Base-by-base conservation (phyloP, 2,113 vertebrate genomes). In the Macaca nemestrina region DNA sequence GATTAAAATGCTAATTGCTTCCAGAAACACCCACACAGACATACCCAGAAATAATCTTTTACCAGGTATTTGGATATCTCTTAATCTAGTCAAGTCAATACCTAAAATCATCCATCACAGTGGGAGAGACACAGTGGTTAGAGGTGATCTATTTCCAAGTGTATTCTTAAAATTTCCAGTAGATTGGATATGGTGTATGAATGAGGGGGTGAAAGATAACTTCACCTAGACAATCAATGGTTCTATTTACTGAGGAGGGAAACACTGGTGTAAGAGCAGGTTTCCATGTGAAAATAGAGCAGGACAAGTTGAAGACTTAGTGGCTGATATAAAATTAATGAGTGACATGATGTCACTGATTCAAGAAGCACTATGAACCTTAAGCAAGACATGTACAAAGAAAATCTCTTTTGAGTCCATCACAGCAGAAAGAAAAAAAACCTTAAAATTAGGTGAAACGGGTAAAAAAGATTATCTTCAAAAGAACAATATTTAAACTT, bases 401-500 rank as follows among this genome's bases (percentile, higher is more conserved):
- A 79, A 90, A 96, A 86, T 78, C 16, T 67, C 38, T 93, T 76
- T 70, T 9, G 55, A 8, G 35, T n/a, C 35, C 16, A 83, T 16
- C 25, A 72, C 18, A 76, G 14, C 40, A 38, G 59, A n/a, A 32
- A 70, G 40, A n/a, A 82, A 76, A 82, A 76, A 76, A 82, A 55
- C 22, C 23, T 70, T 76, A 55, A 68, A 97, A 72, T 16, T n/a
- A 40, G 43, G n/a, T 30, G 55, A 80, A 81, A 95, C 16, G 8
- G 35, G 48, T 43, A 81, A 82, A 86, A 76, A 68, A 13, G 3
- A 55, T 64, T 89, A 68, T 92, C 23, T 55, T 91, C 6, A 85
- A 92, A 48, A 70, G 22, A 89, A 81, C 27, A 95, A 32, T 50
- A 72, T 92, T 88, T 94, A 94, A 89, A 88, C 32, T 45, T 43